Evolutionary conservation across 2,113 vertebrate genomes (phyloP), one percentile per base, ranked within the genome.

Genomic region (Phaethon lepturus): DNA sequence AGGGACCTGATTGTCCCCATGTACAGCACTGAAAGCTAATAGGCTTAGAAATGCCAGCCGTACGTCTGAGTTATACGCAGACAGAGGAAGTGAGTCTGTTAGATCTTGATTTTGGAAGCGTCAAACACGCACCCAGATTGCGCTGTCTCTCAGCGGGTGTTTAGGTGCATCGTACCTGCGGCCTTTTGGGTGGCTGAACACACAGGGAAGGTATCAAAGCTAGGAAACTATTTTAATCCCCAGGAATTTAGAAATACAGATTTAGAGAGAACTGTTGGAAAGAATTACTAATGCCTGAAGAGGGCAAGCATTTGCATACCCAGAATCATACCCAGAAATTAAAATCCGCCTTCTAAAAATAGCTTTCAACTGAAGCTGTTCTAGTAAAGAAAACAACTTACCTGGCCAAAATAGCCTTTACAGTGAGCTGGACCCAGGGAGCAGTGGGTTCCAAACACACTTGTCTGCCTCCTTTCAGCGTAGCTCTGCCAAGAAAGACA

Each of bases 391-490:
- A 11, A 47, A 22, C 5, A 62, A n/a, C 66, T 90, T 47, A 95
- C 97, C 26, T 95, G 88, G 90, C 87, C 78, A 95, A 35, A 83
- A 97, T 76, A n/a, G 17, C 4, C 45, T 81, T 53, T 19, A 94
- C 17, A 3, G 77, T 4, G 64, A 90, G 95, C 59, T 9, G 8
- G n/a, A 97, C 91, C 97, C 98, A 97, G 28, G 59, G 50, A 6
- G n/a, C 75, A 5, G 94, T 15, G n/a, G 97, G 96, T 29, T 98
- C 52, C 71, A 98, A n/a, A 7, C 98, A 98, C 28, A 95, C 74
- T 2, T 24, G 12, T 15, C 47, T 63, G 42, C 88, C 92, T 0
- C 35, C 81, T 12, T 14, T 8, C n/a, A 97, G 91, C 0, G 11
- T 95, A 18, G 94, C 97, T 83, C 98, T 98, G 90, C 90, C 84